These are phyloP conservation scores for Caenorhabditis macrosperma DNA, from an alignment of 2,888 invertebrate species.

Conservation along the genomic window DNA sequence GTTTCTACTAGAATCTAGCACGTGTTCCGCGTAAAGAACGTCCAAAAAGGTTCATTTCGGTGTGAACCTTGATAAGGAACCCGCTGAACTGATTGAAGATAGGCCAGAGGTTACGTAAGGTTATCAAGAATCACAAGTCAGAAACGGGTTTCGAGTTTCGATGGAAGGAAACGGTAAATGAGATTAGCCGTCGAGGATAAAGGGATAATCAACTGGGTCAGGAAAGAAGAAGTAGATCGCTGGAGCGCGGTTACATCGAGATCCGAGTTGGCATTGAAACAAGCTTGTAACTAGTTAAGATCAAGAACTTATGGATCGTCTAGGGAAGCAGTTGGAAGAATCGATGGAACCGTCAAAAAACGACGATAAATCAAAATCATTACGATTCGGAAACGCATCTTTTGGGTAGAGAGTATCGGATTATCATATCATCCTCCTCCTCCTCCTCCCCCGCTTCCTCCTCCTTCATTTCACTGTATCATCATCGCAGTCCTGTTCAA, in stretches of 20 bases:
- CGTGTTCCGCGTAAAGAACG: not conserved
- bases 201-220: too few species aligned
- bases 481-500: slow-evolving; percentile 39
- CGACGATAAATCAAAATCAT: too few species aligned
- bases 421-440: slow-evolving; percentile 29
- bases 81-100: not conserved
- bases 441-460: slow-evolving; percentile 2
- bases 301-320: too few species aligned
- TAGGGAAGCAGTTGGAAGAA: too few species aligned
- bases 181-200: too few species aligned
- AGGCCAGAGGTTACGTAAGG: not conserved
- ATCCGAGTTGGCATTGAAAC: too few species aligned
- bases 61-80: not conserved
- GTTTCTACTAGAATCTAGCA: slow-evolving; percentile 15
- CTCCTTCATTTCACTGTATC: slow-evolving; percentile 15
- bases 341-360: too few species aligned
- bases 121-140: too few species aligned
- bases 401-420: slow-evolving; percentile 10
- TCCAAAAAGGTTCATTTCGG: not conserved
- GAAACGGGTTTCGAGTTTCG: too few species aligned
- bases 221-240: not conserved
- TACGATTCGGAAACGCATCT: too few species aligned
- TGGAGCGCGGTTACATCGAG: not conserved
- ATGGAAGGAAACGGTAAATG: too few species aligned
- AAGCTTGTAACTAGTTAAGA: too few species aligned